A percentile compares a stretch with the other conserved stretches of the same genome.
These are phyloP conservation scores for Pogonognathellus flavescens DNA, from an alignment of 1,140 invertebrate species.

Conservation along the genomic window DNA sequence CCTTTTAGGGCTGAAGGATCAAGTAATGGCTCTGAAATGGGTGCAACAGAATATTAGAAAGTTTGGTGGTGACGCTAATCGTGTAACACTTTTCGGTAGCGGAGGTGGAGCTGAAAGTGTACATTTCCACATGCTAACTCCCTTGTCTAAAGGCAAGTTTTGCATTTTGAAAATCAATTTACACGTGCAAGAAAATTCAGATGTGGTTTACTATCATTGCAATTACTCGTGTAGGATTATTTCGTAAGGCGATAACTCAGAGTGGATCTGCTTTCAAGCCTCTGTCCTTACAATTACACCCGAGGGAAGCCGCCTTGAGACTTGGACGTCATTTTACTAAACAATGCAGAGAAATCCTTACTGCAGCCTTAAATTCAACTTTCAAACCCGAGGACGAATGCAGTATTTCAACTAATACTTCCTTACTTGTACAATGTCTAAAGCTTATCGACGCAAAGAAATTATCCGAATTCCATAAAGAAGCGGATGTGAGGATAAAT, in stretches of 20 bases:
- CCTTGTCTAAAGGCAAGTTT: conserved; percentile 54
- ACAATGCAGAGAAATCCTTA: background rate
- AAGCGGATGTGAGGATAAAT: conserved; percentile 39
- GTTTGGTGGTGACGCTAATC: conserved; percentile 70
- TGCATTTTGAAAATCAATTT: background rate
- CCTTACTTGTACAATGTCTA: conserved; percentile 50
- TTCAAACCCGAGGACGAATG: background rate
- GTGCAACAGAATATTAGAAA: conserved; percentile 69
- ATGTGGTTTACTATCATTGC: background rate
- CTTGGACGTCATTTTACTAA: background rate
- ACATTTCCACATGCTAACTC: conserved; percentile 56
- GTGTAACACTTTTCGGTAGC: conserved; percentile 70
- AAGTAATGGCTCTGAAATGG: conserved; percentile 69
- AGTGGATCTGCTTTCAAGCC: conserved; percentile 46
- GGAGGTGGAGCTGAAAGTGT: conserved; percentile 70
- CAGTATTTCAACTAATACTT: conserved; percentile 16
- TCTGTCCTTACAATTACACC: conserved; percentile 22
- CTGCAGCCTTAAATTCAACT: conserved; percentile 6
- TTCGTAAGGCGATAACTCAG: conserved; percentile 54
- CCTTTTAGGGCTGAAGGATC: conserved; percentile 68
- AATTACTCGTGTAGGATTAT: conserved; percentile 50
- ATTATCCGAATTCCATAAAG: conserved; percentile 55
- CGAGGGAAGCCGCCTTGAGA: conserved; percentile 48
- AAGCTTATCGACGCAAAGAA: conserved; percentile 54
- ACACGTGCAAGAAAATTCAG: background rate